Conservation (phyloP, 2,797 vertebrate genomes). For the Aotus griseimembra region DNA sequence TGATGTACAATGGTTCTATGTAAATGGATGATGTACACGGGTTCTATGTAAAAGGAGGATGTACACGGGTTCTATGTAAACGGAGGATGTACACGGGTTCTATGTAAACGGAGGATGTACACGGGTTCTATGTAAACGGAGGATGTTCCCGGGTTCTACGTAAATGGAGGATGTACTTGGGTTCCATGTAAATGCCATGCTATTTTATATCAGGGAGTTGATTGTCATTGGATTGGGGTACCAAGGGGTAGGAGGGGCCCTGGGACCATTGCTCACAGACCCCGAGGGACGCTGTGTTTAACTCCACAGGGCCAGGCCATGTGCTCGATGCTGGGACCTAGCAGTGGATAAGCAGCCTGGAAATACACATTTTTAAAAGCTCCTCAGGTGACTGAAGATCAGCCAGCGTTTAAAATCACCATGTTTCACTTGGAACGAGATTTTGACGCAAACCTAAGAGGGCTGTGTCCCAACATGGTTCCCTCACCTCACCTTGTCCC, state of each 20-base stretch:
- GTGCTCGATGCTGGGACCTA: background rate
- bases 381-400: background rate
- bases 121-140: too few relatives aligned
- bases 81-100: too few relatives aligned
- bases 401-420: constrained; percentile 10
- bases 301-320: background rate
- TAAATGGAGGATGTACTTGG: too few relatives aligned
- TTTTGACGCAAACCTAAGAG: background rate
- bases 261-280: background rate
- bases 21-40: too few relatives aligned
- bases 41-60: too few relatives aligned
- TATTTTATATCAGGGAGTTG: background rate
- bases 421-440: background rate
- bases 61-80: too few relatives aligned
- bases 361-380: background rate
- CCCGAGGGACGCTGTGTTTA: background rate
- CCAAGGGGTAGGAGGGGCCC: background rate
- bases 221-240: background rate
- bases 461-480: background rate
- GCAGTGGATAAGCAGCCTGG: background rate
- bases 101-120: too few relatives aligned
- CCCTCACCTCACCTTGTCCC: background rate
- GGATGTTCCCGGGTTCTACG: fast-evolving
- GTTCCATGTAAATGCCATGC: background rate
- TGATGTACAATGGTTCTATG: too few relatives aligned